A percentile compares a stretch with the other conserved stretches of the same genome.
Evolutionary conservation across 92 coral and sea anemone species (phyloP).

Genomic region (Epizoanthus scotinus): DNA sequence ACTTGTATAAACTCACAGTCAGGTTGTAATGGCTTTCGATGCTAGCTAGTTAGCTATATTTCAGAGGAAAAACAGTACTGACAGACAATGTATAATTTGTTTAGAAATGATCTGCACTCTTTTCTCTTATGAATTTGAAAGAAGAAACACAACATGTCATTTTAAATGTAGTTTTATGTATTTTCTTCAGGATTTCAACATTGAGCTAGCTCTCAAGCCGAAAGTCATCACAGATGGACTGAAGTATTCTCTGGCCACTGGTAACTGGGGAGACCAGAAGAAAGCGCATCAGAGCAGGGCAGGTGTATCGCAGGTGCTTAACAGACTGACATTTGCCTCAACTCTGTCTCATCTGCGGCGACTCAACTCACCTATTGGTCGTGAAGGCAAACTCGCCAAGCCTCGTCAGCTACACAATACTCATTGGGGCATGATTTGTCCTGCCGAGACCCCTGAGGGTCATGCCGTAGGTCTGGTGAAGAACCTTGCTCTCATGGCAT

Average conservation of each 20-base stretch:
- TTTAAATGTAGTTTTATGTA: not conserved
- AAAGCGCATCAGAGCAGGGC: conserved; percentile 97
- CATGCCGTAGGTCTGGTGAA: conserved; percentile 99
- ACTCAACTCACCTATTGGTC: conserved; percentile 98
- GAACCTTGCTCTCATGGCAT: conserved; percentile 98
- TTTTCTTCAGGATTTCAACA: conserved; percentile 79
- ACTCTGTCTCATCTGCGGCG: conserved; percentile 96
- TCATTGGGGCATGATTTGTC: conserved; percentile 99
- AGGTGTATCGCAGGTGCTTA: conserved; percentile 98
- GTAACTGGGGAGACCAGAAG: conserved; percentile 99
- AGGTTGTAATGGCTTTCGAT: too few species aligned
- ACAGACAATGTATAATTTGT: not conserved
- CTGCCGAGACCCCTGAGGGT: conserved; percentile 99
- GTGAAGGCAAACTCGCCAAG: conserved; percentile 97
- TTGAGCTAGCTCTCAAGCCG: conserved; percentile 94
- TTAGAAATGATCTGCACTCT: not conserved
- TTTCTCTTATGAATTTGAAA: not conserved
- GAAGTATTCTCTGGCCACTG: conserved; percentile 93
- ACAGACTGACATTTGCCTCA: conserved; percentile 95
- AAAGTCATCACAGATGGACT: conserved; percentile 97
- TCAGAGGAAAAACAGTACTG: too few species aligned
- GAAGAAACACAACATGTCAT: too few species aligned
- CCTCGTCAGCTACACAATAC: conserved; percentile 98
- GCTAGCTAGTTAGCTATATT: too few species aligned
- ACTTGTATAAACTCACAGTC: too few species aligned